These are phyloP conservation scores for Monochamus saltuarius DNA, from an alignment of 1,140 invertebrate genomes.

Conservation along the genomic window DNA sequence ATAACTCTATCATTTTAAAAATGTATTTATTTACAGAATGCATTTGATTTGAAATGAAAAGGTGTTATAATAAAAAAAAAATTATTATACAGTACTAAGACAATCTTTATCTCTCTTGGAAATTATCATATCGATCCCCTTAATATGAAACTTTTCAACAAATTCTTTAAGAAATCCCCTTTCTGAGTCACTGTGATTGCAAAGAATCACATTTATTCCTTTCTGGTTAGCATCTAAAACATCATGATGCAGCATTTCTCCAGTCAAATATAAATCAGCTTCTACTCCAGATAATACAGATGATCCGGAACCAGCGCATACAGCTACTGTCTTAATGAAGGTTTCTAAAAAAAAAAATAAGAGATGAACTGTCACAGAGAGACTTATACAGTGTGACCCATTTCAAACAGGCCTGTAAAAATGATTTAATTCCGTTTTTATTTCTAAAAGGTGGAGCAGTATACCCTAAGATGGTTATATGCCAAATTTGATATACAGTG, in stretches of 20 bases:
- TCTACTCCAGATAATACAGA: conserved; percentile 69
- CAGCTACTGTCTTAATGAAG: conserved; percentile 64
- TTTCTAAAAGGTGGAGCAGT: too few species aligned
- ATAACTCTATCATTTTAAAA: too few species aligned
- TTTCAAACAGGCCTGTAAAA: too few species aligned
- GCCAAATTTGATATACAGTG: too few species aligned
- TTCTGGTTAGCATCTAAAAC: conserved; percentile 81
- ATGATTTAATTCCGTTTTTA: too few species aligned
- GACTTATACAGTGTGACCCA: too few species aligned
- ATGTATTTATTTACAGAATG: too few species aligned
- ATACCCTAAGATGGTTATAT: too few species aligned
- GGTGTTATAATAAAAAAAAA: conserved; percentile 11
- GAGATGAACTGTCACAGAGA: too few species aligned
- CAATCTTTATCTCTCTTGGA: conserved; percentile 66
- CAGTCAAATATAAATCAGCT: conserved; percentile 84
- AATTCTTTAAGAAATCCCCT: conserved; percentile 77
- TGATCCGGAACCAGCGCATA: conserved; percentile 88
- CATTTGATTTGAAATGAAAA: too few species aligned
- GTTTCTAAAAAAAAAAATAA: conserved; percentile 52
- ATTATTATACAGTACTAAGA: conserved; percentile 25
- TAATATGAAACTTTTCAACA: conserved; percentile 53
- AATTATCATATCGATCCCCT: conserved; percentile 63
- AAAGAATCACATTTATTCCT: conserved; percentile 79
- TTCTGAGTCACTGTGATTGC: conserved; percentile 95
- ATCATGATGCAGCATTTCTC: conserved; percentile 97